Base-by-base conservation (phyloP, 1,140 invertebrate genomes). In the Varroa destructor region DNA sequence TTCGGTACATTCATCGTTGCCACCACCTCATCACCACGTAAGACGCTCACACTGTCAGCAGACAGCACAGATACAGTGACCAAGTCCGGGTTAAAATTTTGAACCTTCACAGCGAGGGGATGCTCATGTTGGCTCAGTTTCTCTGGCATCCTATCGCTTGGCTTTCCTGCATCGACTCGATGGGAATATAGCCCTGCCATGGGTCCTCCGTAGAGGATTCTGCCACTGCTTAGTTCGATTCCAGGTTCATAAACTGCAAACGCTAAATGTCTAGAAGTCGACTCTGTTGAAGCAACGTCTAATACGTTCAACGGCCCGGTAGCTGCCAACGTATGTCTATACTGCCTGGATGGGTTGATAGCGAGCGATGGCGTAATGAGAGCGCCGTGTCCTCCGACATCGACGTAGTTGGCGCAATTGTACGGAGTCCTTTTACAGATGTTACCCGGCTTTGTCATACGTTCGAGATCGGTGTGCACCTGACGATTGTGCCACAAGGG, bases 401-500 rank as follows among this genome's bases (percentile, higher is more conserved):
- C 61, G 12, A 40, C 14, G 61, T 36, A 36, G 10, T 36, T 67
- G 2, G 40, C 61, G 36, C 40, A 46, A 37, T 67, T 46, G 14
- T 67, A n/a, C 14, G 46, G 40, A 12, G 61, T 67, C 37, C 14
- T 12, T 40, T n/a, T n/a, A 5, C 61, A 46, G 61, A n/a, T 12
- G 12, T 51, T 51, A 8, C 46, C 46, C 4, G 46, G 46, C 8
- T 51, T 51, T 51, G 61, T 12, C 61, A 40, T 43, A 8, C 61
- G 46, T 67, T 67, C 12, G 37, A 40, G 1, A 40, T 67, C 61
- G 10, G 12, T 40, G 36, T 67, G 61, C 12, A 67, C 61, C 40
- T 40, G 40, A 36, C 61, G 12, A 40, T 67, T 67, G 12, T 67
- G 61, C 61, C 61, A 67, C 10, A 67, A 12, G 12, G 61, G 61